These are phyloP conservation scores for Pachypsylla venusta DNA, from an alignment of 1,140 invertebrate genomes.

Conservation along the genomic window DNA sequence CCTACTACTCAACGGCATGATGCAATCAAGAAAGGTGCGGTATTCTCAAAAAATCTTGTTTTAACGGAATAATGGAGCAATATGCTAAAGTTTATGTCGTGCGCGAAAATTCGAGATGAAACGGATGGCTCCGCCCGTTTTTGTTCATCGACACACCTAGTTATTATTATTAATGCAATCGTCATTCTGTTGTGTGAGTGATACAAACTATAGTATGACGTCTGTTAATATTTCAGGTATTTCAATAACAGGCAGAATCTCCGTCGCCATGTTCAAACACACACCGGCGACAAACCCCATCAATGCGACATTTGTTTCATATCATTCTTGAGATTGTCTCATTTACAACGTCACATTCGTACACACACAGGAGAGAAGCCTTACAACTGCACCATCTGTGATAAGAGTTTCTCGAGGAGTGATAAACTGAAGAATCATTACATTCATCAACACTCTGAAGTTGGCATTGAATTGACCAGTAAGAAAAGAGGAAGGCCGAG, in stretches of 20 bases:
- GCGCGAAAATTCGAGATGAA: no score
- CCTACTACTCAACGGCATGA: no score
- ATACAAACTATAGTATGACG: no score
- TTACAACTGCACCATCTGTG: conserved; percentile 25
- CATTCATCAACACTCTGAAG: conserved; percentile 21
- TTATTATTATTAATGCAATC: no score
- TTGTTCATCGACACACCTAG: no score
- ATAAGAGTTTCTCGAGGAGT: conserved; percentile 25
- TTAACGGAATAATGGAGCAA: no score
- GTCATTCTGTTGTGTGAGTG: no score
- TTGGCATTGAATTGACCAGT: conserved; percentile 4
- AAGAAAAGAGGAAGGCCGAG: conserved; percentile 22
- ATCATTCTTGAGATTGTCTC: conserved; percentile 31
- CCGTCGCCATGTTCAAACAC: conserved; percentile 28
- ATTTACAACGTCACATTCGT: conserved; percentile 33
- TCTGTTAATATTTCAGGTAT: conserved; percentile 12
- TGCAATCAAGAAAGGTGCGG: no score
- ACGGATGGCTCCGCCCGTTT: no score
- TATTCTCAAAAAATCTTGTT: no score
- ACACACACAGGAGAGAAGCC: conserved; percentile 33
- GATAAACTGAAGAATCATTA: conserved; percentile 27
- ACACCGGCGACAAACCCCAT: conserved; percentile 30
- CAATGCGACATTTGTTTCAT: conserved; percentile 33
- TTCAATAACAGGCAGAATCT: conserved; percentile 24
- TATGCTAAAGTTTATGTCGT: no score